phyloP scores from a whole-genome alignment of 2,888 invertebrate species.

The Hydroisotoma schaefferi region DNA sequence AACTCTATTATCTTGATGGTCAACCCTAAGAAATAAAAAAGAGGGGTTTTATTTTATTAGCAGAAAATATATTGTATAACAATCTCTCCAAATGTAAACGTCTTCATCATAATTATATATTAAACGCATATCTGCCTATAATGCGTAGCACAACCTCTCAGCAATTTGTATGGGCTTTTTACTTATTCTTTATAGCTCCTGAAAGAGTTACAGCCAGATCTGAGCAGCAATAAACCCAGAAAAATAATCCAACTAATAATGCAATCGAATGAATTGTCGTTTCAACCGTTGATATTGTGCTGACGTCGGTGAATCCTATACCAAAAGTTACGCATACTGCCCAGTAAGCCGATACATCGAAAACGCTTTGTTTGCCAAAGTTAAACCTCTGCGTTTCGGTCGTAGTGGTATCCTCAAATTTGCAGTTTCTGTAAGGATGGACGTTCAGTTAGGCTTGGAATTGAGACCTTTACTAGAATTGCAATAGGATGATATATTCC shows the following conservation, averaged over 20 bases:
- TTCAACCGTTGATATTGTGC: conserved; percentile 7
- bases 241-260: conserved; percentile 16
- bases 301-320: conserved; percentile 19
- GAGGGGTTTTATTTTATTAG: background rate
- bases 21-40: conserved; percentile 10
- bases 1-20: conserved; percentile 25
- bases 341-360: conserved; percentile 17
- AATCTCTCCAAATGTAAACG: background rate
- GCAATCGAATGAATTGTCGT: conserved; percentile 17
- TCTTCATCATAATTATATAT: background rate
- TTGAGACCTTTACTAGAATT: too few species aligned
- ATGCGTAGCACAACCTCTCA: too few species aligned
- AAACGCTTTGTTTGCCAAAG: background rate
- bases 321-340: conserved; percentile 23
- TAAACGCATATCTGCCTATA: too few species aligned
- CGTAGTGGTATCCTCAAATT: background rate
- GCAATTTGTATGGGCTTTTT: too few species aligned
- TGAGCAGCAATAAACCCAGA: conserved; percentile 18
- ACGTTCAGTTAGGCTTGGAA: too few species aligned
- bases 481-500: background rate
- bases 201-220: conserved; percentile 20
- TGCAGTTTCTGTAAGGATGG: background rate
- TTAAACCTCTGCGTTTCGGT: background rate
- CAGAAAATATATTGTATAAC: background rate
- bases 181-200: conserved; percentile 19